Evolutionary conservation across 1,140 invertebrate genomes (phyloP), one percentile per base, ranked within the genome.

Genomic region (Drosophila repletoides): DNA sequence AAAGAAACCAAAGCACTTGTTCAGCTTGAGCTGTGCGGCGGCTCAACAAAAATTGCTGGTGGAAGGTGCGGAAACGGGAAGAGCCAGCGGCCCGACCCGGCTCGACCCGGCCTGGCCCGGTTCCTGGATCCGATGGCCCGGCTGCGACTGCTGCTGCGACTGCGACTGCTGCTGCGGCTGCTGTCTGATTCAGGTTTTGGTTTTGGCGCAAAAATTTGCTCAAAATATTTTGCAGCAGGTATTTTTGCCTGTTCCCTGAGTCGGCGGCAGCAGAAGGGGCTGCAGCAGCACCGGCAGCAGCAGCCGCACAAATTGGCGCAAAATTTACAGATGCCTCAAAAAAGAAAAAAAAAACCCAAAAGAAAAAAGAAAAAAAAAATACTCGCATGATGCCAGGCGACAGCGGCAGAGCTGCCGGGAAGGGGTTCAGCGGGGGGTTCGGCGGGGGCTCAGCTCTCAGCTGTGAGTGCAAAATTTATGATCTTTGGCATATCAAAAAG

Each of bases 151-250:
- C 9, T 38, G 10, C 41, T 38, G 5, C 40, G 45, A 61, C 15
- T 43, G 55, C 26, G 53, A 45, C 56, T 61, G 53, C 5, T 46
- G 52, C 29, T 58, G n/a, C 48, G 58, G 64, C 77, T 76, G 73
- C n/a, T 63, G 60, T 56, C 64, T 67, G 79, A 84, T 83, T 83
- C 79, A 74, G 79, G 79, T 83, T 83, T 84, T 84, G 79, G 64
- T 84, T 84, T 84, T 83, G 79, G 77, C 77, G 77, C 77, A 83
- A 83, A 83, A 77, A 66, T 76, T 59, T 66, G 79, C 77, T 83
- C 77, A 83, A 84, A 77, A 84, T n/a, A n/a, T 55, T 80, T 71
- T 70, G 60, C 64, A 76, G 72, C 77, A 84, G 79, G 74, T 80
- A 79, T 80, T 70, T n/a, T n/a, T n/a, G n/a, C n/a, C n/a, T n/a